Base-by-base conservation (phyloP, 2,113 vertebrate species). In the Guaruba guarouba region DNA sequence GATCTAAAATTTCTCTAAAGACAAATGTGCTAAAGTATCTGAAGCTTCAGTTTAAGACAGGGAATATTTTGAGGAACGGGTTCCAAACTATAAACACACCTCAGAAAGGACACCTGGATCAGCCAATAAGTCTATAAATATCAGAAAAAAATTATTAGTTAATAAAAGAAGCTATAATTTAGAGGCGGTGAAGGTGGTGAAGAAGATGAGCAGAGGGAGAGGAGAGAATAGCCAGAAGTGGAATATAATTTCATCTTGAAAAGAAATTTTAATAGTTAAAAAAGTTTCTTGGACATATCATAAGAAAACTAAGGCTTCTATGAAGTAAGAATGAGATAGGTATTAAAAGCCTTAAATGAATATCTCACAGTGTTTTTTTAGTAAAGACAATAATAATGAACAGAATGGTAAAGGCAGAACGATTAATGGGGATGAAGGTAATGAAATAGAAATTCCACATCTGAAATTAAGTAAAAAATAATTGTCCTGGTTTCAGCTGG, bases 121-220 rank as follows among this genome's bases (percentile, higher is more conserved):
- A 76, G 14, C 28, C n/a, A 84, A 14, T 12, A 61, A 20, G 14
- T 43, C 20, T 66, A 66, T 16, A 83, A 67, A 67, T 46, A 9
- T 71, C 22, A 22, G 27, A 19, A 74, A 71, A 82, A 74, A 5
- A 11, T 24, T 4, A 29, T 37, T 33, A 18, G 24, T 69, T 13
- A 43, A 25, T 39, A 39, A 82, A 77, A 24, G 10, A 88, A 73
- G 2, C 4, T 63, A 5, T 46, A 63, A 78, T 41, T 73, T 41
- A 33, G 29, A 35, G 17, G 6, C 7, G 22, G 29, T 0, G 1
- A 6, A 7, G 7, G 3, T 35, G 57, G 22, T 59, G 57, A 24
- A 59, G 33, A 59, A 59, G 13, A 4, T 15, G 13, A 5, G 6
- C 3, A 2, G 11, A 55, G 17, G 15, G 46, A 18, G 13, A 55